Conservation (phyloP, 1,140 invertebrate genomes). For the Drosophila grimshawi region DNA sequence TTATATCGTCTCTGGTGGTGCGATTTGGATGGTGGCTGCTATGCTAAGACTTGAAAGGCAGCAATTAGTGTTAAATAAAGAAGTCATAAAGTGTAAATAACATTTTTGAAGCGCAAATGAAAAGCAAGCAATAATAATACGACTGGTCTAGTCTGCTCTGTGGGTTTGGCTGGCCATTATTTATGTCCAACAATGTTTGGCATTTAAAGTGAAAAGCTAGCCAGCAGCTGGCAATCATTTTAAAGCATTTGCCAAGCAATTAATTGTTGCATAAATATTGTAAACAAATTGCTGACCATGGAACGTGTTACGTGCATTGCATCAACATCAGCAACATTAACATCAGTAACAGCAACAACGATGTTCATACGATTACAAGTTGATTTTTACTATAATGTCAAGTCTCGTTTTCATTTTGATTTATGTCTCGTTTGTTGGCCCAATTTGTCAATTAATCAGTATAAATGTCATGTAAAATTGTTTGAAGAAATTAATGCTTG, state of each 20-base stretch:
- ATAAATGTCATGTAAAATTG: constrained; percentile 27
- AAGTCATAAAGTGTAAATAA: constrained; percentile 81
- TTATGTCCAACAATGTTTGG: constrained; percentile 68
- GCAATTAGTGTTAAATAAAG: constrained; percentile 79
- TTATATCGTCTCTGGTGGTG: constrained; percentile 28
- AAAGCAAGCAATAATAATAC: constrained; percentile 54
- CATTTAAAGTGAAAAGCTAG: constrained; percentile 55
- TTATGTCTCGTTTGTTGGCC: constrained; percentile 33
- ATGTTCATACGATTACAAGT: constrained; percentile 20
- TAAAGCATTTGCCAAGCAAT: constrained; percentile 60
- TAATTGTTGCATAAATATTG: constrained; percentile 65
- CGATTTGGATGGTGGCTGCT: constrained; percentile 11
- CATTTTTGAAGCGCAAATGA: constrained; percentile 65
- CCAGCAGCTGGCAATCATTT: constrained; percentile 59
- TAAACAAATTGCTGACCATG: constrained; percentile 40
- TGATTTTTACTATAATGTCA: constrained; percentile 24
- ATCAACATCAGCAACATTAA: constrained; percentile 7
- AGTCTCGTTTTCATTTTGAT: constrained; percentile 27
- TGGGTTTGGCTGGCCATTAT: constrained; percentile 48
- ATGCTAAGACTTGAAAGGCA: constrained; percentile 50
- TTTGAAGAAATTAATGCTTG: constrained; percentile 12
- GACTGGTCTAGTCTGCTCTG: neutral
- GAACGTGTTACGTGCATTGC: neutral
- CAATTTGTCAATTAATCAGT: constrained; percentile 56
- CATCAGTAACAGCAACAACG: neutral